Base-by-base conservation (phyloP, 2,113 vertebrate genomes). In the Bufo bufo region DNA sequence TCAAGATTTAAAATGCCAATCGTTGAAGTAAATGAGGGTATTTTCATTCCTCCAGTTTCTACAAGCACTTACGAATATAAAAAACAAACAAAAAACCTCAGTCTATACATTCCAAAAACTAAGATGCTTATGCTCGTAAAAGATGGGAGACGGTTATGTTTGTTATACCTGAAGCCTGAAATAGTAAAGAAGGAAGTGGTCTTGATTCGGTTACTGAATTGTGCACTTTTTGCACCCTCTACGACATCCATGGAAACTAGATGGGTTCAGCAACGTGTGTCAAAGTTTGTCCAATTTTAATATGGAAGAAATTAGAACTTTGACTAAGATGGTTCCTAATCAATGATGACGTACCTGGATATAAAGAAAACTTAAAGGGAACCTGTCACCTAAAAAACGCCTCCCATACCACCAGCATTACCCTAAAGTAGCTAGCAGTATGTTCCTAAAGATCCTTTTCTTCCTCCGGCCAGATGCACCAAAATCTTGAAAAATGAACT, bases 41-140 rank as follows among this genome's bases (percentile, higher is more conserved):
- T 89, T 85, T 78, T 59, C 75, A 45, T 74, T 47, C 63, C 78
- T 83, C 49, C 12, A 14, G 87, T 89, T 59, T 86, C 20, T 84
- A 84, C 75, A 78, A 61, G 81, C 81, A 77, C 81, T 84, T 87
- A 75, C 33, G 74, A 69, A 52, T 23, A 71, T 43, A 9, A 77
- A 63, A 45, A 16, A 3, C 20, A 74, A 71, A 52, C 2, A 71
- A 10, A 10, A 79, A 83, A 77, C 43, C 50, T 52, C 5, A 6
- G 69, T 54, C 52, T 54, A 88, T 77, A 88, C 86, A 88, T 82
- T 84, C 79, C 71, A 84, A 84, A 66, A 77, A 63, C 81, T 50
- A 50, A 49, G 43, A 45, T 82, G 45, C 43, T n/a, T 50, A 52
- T 8, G 47, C 61, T 69, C 33, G 63, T 33, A 23, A 69, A 52